phyloP scores from a whole-genome alignment of 2,113 vertebrate species.

The Fulica atra region DNA sequence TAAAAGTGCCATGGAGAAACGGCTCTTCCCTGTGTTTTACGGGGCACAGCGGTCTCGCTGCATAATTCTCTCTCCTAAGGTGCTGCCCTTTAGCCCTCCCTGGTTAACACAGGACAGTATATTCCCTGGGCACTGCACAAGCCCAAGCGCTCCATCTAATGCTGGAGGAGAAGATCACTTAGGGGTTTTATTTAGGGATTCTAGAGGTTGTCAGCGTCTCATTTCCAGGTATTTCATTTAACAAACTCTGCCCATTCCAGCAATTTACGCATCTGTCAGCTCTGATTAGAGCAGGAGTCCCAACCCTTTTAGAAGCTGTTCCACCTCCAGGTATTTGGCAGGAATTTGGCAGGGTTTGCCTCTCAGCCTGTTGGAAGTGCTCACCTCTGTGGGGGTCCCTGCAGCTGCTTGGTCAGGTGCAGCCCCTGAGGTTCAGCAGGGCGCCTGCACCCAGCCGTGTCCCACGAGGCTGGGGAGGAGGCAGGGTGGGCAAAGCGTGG shows the following conservation, averaged over 20 bases:
- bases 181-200: background rate
- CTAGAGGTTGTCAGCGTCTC: background rate
- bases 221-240: background rate
- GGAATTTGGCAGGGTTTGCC: background rate
- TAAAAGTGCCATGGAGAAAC: background rate
- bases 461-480: background rate
- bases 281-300: constrained; percentile 42
- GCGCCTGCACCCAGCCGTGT: background rate
- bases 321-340: background rate
- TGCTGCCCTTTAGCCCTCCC: background rate
- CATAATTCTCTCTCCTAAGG: background rate
- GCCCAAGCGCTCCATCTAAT: background rate
- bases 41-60: background rate
- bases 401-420: background rate
- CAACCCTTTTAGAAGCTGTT: background rate
- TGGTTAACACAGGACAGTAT: background rate
- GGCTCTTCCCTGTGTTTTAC: background rate
- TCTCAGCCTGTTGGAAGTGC: background rate
- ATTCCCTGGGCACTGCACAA: background rate
- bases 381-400: accelerated
- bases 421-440: background rate
- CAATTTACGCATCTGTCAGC: constrained; percentile 52
- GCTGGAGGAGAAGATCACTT: background rate
- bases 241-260: constrained; percentile 38
- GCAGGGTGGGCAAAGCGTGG: accelerated